Conservation (phyloP, 2,113 vertebrate species). For the Python bivittatus region DNA sequence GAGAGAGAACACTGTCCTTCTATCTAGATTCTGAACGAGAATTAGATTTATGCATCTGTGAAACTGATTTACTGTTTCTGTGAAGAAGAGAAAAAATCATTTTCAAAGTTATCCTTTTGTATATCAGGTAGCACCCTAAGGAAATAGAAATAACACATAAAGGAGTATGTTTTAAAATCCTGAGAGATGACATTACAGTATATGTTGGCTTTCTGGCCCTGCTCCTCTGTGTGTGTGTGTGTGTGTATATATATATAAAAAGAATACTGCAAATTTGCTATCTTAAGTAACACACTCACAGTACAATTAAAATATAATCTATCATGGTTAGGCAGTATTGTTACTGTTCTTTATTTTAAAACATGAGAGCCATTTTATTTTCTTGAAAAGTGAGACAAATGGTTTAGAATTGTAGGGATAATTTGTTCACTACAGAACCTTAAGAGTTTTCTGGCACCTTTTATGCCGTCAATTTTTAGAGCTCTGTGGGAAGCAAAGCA, state of each 20-base stretch:
- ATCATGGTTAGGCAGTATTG: not conserved
- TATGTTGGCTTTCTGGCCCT: constrained; percentile 44
- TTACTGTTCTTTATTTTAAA: not conserved
- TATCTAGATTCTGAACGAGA: constrained; percentile 45
- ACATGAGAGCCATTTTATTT: constrained; percentile 17
- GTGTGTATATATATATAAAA: too few relatives aligned
- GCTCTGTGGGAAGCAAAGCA: not conserved
- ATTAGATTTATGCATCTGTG: constrained; percentile 52
- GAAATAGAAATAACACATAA: constrained; percentile 48
- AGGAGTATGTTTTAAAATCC: constrained; percentile 43
- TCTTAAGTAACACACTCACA: constrained; percentile 20
- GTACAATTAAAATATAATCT: constrained; percentile 23
- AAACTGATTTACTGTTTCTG: constrained; percentile 48
- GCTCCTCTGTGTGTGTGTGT: too few relatives aligned
- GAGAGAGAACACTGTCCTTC: not conserved
- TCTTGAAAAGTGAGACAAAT: constrained; percentile 18
- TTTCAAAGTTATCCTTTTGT: constrained; percentile 56
- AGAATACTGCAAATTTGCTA: constrained; percentile 17
- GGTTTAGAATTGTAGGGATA: constrained; percentile 25
- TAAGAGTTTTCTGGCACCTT: not conserved
- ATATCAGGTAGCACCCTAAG: constrained; percentile 50
- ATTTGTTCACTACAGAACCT: constrained; percentile 22
- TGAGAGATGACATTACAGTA: constrained; percentile 38
- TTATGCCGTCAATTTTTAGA: not conserved
- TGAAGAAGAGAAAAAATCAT: constrained; percentile 34